Evolutionary conservation across 2,888 invertebrate species (phyloP).

Genomic region (Temnothorax rugatulus): DNA sequence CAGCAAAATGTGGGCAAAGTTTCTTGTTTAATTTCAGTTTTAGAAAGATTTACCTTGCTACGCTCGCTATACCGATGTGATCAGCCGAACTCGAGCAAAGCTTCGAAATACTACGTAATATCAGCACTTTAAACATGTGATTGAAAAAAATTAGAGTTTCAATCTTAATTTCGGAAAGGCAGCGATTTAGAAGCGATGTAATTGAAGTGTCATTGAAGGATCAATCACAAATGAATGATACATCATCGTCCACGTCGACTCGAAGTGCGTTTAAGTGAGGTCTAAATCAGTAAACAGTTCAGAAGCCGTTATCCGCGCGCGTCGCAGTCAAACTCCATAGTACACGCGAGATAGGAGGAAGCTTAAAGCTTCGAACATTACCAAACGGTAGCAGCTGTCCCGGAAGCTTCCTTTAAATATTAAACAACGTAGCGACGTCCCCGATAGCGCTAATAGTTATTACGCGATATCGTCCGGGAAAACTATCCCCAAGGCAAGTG

Average conservation of each 20-base stretch:
- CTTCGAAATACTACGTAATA: slow-evolving; percentile 15
- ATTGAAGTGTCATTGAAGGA: background rate
- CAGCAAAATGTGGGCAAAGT: slow-evolving; percentile 48
- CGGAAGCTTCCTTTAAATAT: slow-evolving; percentile 69
- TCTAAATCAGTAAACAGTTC: slow-evolving; percentile 55
- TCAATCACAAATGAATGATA: slow-evolving; percentile 25
- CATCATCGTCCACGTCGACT: slow-evolving; percentile 1
- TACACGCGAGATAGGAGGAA: slow-evolving; percentile 13
- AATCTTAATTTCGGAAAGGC: background rate
- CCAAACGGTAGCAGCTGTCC: slow-evolving; percentile 61
- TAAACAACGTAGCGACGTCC: slow-evolving; percentile 59
- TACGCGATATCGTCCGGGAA: slow-evolving; percentile 31
- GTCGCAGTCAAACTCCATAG: slow-evolving; percentile 20
- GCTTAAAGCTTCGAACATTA: slow-evolving; percentile 48
- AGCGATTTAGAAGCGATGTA: background rate
- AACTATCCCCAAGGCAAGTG: slow-evolving; percentile 39
- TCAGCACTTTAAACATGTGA: background rate
- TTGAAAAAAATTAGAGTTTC: background rate
- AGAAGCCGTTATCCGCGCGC: slow-evolving; percentile 34
- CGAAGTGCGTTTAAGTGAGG: background rate
- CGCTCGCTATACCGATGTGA: slow-evolving; percentile 22
- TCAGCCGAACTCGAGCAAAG: slow-evolving; percentile 25
- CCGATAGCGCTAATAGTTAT: slow-evolving; percentile 64
- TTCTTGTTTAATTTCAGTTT: slow-evolving; percentile 70
- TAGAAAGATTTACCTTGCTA: slow-evolving; percentile 62